Conservation (phyloP, 1,140 invertebrate species). For the Lasioglossum albipes region DNA sequence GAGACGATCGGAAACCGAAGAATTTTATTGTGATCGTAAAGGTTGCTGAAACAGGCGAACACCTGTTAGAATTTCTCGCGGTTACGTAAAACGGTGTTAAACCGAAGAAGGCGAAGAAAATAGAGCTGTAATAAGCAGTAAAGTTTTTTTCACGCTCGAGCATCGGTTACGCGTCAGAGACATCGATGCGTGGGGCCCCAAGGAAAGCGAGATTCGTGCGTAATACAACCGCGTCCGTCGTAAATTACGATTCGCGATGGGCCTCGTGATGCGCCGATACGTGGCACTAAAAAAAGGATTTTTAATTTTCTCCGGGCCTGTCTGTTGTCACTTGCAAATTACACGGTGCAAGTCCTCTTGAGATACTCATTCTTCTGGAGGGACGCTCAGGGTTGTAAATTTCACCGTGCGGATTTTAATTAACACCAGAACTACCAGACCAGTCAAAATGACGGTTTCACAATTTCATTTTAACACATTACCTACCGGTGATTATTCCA, state of each 20-base stretch:
- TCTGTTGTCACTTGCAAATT: too few species aligned
- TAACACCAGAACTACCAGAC: too few species aligned
- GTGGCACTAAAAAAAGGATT: neutral
- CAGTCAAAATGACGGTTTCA: too few species aligned
- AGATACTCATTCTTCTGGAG: too few species aligned
- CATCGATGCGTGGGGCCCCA: neutral
- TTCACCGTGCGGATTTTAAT: too few species aligned
- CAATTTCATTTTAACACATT: too few species aligned
- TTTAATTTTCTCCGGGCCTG: too few species aligned
- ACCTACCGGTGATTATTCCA: too few species aligned
- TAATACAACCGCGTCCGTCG: neutral
- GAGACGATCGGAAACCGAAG: neutral
- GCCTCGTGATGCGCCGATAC: neutral
- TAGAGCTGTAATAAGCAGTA: neutral
- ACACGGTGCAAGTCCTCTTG: too few species aligned
- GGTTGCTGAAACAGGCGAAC: neutral
- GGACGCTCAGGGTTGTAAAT: too few species aligned
- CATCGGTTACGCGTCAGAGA: constrained; percentile 5
- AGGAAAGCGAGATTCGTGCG: constrained; percentile 17
- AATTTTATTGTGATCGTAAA: constrained; percentile 8
- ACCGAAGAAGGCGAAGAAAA: neutral
- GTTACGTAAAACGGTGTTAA: neutral
- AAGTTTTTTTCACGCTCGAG: neutral
- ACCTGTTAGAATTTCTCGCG: neutral
- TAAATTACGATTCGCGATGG: constrained; percentile 20